Conservation (phyloP, 2,888 invertebrate genomes). For the Pardosa pseudoannulata region DNA sequence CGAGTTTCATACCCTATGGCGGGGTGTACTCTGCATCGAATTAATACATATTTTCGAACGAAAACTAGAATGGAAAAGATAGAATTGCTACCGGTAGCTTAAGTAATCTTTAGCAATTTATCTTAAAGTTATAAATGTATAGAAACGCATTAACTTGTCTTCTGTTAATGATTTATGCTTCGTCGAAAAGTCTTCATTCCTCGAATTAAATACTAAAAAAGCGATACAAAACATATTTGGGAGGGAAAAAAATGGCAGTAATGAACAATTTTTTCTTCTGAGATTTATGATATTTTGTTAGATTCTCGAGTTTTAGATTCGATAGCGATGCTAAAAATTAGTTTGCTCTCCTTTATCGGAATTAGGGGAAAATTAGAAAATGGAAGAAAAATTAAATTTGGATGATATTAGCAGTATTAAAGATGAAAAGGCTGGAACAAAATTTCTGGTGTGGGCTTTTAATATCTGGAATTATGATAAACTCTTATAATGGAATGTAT, state of each 20-base stretch:
- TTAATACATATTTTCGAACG: slow-evolving; percentile 48
- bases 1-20: neutral
- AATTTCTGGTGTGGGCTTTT: too few relatives aligned
- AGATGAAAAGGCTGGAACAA: neutral
- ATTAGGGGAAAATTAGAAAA: neutral
- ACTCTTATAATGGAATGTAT: too few relatives aligned
- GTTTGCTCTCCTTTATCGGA: neutral
- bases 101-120: slow-evolving; percentile 53
- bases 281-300: slow-evolving; percentile 15
- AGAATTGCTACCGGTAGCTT: slow-evolving; percentile 12
- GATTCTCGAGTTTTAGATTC: neutral
- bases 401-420: neutral
- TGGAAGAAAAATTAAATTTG: neutral
- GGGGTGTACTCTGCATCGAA: slow-evolving; percentile 7
- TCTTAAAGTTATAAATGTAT: slow-evolving; percentile 30
- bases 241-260: neutral
- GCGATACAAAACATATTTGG: neutral
- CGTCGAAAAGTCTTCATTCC: slow-evolving; percentile 14
- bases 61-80: slow-evolving; percentile 27
- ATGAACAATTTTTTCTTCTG: neutral
- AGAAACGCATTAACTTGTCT: slow-evolving; percentile 60
- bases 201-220: neutral
- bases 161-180: slow-evolving; percentile 52
- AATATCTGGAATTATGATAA: too few relatives aligned
- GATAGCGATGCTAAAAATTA: neutral